Percentiles rank a stretch among this genome's conserved stretches.
These are phyloP conservation scores for Craterocephalus amniculus DNA, from an alignment of 2,797 vertebrate species.

Conservation along the genomic window DNA sequence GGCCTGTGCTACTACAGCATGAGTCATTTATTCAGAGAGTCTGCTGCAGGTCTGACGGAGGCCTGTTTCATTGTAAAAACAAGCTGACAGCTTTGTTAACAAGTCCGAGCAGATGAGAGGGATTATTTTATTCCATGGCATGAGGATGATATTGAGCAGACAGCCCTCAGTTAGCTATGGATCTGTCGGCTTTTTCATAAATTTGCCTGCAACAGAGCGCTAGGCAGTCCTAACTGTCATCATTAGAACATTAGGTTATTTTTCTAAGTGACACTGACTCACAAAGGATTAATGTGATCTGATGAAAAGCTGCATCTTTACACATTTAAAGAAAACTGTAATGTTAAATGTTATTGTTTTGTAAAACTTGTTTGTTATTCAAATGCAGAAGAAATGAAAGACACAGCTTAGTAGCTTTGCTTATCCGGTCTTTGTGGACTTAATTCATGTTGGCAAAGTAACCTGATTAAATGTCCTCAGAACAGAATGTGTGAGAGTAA, in stretches of 20 bases:
- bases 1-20: conserved; percentile 41
- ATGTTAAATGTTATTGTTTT: neutral
- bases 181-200: conserved; percentile 66
- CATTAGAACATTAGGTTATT: conserved; percentile 14
- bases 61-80: conserved; percentile 86
- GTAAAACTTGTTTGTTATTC: neutral
- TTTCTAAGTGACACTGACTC: conserved; percentile 11
- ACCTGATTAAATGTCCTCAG: neutral
- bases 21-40: conserved; percentile 40
- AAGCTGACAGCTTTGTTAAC: conserved; percentile 89
- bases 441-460: neutral
- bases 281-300: conserved; percentile 8
- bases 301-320: neutral
- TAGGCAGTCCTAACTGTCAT: conserved; percentile 44
- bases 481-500: neutral
- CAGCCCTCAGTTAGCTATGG: conserved; percentile 67
- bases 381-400: neutral
- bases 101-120: conserved; percentile 88
- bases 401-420: conserved; percentile 1
- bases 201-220: conserved; percentile 32
- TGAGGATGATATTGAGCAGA: conserved; percentile 81
- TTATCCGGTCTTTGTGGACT: neutral
- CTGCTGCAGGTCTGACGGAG: conserved; percentile 81
- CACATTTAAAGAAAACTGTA: neutral
- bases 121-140: conserved; percentile 86